A percentile compares a stretch with the other conserved stretches of the same genome.
These are phyloP conservation scores for Zaprionus davidi DNA, from an alignment of 1,140 invertebrate genomes.

Conservation along the genomic window DNA sequence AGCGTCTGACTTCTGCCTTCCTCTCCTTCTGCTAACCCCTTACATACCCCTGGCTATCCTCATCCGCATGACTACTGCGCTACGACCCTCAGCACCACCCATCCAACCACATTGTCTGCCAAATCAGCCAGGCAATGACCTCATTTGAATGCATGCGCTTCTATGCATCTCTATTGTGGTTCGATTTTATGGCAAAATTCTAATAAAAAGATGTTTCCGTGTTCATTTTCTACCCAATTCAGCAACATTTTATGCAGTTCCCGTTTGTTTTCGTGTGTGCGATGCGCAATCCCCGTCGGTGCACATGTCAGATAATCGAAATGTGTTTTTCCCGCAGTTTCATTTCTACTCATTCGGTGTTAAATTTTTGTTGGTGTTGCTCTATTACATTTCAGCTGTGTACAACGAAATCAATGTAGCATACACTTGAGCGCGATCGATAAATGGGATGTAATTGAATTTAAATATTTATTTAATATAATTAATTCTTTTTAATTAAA, in stretches of 20 bases:
- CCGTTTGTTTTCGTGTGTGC: conserved; percentile 14
- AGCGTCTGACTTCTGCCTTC: conserved; percentile 11
- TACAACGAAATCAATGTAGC: background rate
- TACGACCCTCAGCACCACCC: background rate
- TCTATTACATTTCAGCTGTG: background rate
- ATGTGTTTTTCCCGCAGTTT: background rate
- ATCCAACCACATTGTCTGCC: conserved; percentile 26
- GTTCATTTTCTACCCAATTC: conserved; percentile 32
- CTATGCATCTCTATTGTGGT: conserved; percentile 30
- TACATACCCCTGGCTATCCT: background rate
- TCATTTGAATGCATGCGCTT: conserved; percentile 50
- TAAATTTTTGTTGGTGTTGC: background rate
- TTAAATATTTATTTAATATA: background rate
- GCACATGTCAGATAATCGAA: conserved; percentile 11
- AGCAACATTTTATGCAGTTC: conserved; percentile 19
- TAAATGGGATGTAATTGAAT: background rate
- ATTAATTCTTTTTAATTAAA: background rate
- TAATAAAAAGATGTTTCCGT: conserved; percentile 39
- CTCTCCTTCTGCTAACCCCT: background rate
- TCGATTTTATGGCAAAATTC: conserved; percentile 48
- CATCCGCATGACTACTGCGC: background rate
- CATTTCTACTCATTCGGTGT: background rate
- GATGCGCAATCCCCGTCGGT: background rate
- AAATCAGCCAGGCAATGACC: conserved; percentile 57
- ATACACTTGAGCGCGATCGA: background rate